Percentiles rank a stretch among this genome's conserved stretches.
phyloP scores from a whole-genome alignment of 2,888 invertebrate species.

The Drosophila ezoana region DNA sequence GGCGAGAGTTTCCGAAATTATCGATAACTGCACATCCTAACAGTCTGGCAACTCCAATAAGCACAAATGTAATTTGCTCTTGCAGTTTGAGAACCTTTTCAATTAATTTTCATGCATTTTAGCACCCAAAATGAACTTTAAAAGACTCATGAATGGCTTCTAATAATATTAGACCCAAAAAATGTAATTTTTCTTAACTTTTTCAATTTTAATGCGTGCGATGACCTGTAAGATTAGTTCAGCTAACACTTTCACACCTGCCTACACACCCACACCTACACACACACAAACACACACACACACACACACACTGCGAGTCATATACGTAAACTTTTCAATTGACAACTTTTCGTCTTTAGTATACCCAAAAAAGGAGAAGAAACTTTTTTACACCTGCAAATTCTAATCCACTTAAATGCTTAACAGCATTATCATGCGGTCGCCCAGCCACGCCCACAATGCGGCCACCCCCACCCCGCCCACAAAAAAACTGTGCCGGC shows the following conservation, averaged over 20 bases:
- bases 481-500: constrained; percentile 31
- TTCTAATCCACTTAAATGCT: constrained; percentile 79
- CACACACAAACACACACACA: constrained; percentile 8
- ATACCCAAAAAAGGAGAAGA: constrained; percentile 17
- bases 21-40: background rate
- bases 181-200: constrained; percentile 20
- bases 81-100: background rate
- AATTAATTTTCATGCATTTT: constrained; percentile 3
- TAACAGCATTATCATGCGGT: constrained; percentile 75
- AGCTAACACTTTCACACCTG: constrained; percentile 10
- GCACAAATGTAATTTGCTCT: background rate
- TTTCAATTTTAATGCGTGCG: constrained; percentile 32
- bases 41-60: background rate
- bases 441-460: constrained; percentile 44
- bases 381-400: constrained; percentile 60
- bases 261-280: constrained; percentile 5
- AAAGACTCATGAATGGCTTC: constrained; percentile 17
- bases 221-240: constrained; percentile 50
- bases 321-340: constrained; percentile 69
- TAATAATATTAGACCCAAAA: constrained; percentile 1
- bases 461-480: background rate
- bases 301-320: constrained; percentile 9
- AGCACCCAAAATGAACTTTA: constrained; percentile 5
- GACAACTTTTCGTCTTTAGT: constrained; percentile 66
- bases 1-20: too few relatives aligned